Evolutionary conservation across 2,797 vertebrate genomes (phyloP), one percentile per base, ranked within the genome.

Genomic region (Alca torda): DNA sequence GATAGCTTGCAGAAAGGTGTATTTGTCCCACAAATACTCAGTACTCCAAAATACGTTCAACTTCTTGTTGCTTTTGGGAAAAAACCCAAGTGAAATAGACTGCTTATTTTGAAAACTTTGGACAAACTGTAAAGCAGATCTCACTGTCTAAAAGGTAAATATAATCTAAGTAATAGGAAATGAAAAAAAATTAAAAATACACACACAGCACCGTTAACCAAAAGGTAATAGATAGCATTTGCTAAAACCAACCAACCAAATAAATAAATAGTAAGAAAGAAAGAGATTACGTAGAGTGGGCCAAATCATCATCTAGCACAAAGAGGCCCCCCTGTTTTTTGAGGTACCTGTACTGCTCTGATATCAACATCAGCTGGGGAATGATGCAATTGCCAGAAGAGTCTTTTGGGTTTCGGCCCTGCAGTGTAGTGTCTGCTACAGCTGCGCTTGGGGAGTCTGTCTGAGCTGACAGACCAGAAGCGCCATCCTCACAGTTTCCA

Each of bases 271-370:
- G 13, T 23, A 50, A 48, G 3, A 61, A 14, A 60, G 16, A 11
- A 4, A 9, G 56, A 45, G 2, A 37, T 80, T 28, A 6, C 3
- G 1, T 11, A 68, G 18, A 39, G 5, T 5, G 50, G 12, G 11
- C 11, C 14, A 57, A 37, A 78, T 18, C 13, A 74, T 30, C 13
- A 23, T 3, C 41, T n/a, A 19, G 15, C 53, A 4, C 51, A 63
- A 64, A 77, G n/a, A 74, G 11, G 46, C 9, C 10, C 2, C 16
- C 5, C 26, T 46, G 33, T 0, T 84, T 81, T 70, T 72, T 37
- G 50, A 64, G 16, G 8, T 23, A 48, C 21, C 20, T 45, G 31
- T 54, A 14, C 33, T 20, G 13, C 45, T 0, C 7, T 28, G 21
- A 41, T 25, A 13, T 10, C 51, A 45, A 26, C 15, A 7, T 30